Percentiles rank a stretch among this genome's conserved stretches.
phyloP scores from a whole-genome alignment of 1,140 invertebrate genomes.

The Hylyphantes graminicola region DNA sequence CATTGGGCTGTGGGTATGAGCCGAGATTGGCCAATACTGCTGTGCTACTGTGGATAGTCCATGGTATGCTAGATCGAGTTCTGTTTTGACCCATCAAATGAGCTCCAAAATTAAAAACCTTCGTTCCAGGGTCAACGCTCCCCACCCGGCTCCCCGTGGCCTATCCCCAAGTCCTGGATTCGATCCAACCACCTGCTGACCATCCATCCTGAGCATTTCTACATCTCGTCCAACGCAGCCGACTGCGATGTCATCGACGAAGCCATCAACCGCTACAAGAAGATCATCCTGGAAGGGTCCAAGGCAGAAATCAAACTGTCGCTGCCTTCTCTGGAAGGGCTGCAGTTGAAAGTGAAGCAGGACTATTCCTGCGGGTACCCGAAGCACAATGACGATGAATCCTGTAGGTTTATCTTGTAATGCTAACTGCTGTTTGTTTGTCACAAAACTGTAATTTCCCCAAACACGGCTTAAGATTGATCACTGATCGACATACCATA shows the following conservation, averaged over 20 bases:
- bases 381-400: conserved; percentile 41
- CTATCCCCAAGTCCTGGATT: conserved; percentile 63
- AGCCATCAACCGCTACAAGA: conserved; percentile 67
- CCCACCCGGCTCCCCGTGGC: conserved; percentile 65
- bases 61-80: background rate
- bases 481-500: no score
- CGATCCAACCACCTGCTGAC: conserved; percentile 46
- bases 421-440: no score
- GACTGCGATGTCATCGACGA: conserved; percentile 73
- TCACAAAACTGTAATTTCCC: no score
- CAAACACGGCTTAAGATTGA: no score
- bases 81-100: background rate
- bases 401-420: conserved; percentile 24
- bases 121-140: conserved; percentile 46
- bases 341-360: conserved; percentile 25
- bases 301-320: conserved; percentile 63
- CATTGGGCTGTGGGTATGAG: no score
- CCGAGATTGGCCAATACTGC: no score
- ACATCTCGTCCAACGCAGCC: conserved; percentile 60
- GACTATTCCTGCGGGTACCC: conserved; percentile 43
- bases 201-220: conserved; percentile 62
- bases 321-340: conserved; percentile 7
- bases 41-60: no score
- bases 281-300: conserved; percentile 27
- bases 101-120: background rate